Percentiles rank a stretch among this genome's conserved stretches.
Evolutionary conservation across 2,797 vertebrate genomes (phyloP).

Genomic region (Bovichtus variegatus): DNA sequence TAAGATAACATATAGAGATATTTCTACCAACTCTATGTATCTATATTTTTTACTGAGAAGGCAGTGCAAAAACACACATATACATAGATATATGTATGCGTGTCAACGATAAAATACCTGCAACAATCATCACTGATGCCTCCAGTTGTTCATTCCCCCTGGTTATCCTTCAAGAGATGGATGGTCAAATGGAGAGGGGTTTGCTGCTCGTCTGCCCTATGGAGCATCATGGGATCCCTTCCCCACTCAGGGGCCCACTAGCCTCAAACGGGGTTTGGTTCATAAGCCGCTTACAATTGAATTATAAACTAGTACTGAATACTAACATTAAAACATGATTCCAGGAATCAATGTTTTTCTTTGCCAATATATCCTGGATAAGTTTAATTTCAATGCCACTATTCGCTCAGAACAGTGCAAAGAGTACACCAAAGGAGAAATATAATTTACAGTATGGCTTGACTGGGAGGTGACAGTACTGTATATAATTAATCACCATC

Average conservation of each 20-base stretch:
- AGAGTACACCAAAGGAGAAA: conserved; percentile 60
- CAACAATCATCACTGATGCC: conserved; percentile 88
- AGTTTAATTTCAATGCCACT: conserved; percentile 59
- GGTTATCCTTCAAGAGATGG: conserved; percentile 88
- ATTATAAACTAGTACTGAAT: conserved; percentile 61
- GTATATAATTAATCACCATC: conserved; percentile 63
- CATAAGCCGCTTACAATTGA: conserved; percentile 64
- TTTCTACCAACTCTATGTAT: conserved; percentile 65
- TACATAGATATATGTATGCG: conserved; percentile 91
- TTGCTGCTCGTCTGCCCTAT: conserved; percentile 82
- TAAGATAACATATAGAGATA: conserved; percentile 62
- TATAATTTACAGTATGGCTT: conserved; percentile 53
- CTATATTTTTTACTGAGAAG: conserved; percentile 85
- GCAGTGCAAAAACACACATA: conserved; percentile 92
- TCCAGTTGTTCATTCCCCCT: conserved; percentile 89
- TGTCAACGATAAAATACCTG: conserved; percentile 91
- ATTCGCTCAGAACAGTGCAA: conserved; percentile 56
- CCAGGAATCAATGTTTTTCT: conserved; percentile 46
- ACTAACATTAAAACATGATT: conserved; percentile 63
- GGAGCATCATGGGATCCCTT: conserved; percentile 79
- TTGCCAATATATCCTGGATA: conserved; percentile 42
- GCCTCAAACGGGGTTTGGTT: conserved; percentile 67
- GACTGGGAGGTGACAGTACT: conserved; percentile 49
- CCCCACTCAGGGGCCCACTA: conserved; percentile 78
- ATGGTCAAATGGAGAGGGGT: conserved; percentile 85